These are phyloP conservation scores for Ameiurus melas DNA, from an alignment of 2,113 vertebrate genomes.

Conservation along the genomic window DNA sequence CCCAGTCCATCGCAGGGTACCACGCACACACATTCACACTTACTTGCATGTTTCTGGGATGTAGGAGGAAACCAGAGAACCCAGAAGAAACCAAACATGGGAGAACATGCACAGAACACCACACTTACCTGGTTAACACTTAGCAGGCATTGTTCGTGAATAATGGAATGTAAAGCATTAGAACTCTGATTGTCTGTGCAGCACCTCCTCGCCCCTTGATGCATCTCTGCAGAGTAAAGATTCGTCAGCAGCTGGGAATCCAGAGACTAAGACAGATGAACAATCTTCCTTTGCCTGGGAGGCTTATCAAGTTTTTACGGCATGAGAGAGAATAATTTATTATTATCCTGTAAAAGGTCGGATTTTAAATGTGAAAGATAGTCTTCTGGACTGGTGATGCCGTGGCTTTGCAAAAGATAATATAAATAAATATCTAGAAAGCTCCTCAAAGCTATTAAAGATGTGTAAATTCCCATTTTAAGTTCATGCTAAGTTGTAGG, in stretches of 20 bases:
- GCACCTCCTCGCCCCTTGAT: conserved; percentile 81
- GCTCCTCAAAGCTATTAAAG: not conserved
- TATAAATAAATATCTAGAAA: not conserved
- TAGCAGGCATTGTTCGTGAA: not conserved
- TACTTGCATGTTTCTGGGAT: not conserved
- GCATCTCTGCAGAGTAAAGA: conserved; percentile 86
- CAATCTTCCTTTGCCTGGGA: conserved; percentile 78
- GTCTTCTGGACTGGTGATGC: not conserved
- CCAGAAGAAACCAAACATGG: not conserved
- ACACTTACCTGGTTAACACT: not conserved
- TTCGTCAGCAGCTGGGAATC: conserved; percentile 75
- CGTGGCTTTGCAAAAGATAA: not conserved
- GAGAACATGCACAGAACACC: not conserved
- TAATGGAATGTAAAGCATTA: not conserved
- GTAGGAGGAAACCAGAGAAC: not conserved
- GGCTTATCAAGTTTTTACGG: conserved; percentile 83
- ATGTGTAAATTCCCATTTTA: not conserved
- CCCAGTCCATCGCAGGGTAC: not conserved
- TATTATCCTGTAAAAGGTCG: not conserved
- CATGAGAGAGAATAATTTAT: conserved; percentile 61
- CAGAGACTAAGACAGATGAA: conserved; percentile 70
- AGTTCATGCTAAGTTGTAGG: not conserved
- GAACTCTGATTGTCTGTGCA: conserved; percentile 58
- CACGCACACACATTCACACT: no score
- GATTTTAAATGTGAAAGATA: not conserved